These are phyloP conservation scores for Agriotes lineatus DNA, from an alignment of 2,888 invertebrate genomes.

Conservation along the genomic window DNA sequence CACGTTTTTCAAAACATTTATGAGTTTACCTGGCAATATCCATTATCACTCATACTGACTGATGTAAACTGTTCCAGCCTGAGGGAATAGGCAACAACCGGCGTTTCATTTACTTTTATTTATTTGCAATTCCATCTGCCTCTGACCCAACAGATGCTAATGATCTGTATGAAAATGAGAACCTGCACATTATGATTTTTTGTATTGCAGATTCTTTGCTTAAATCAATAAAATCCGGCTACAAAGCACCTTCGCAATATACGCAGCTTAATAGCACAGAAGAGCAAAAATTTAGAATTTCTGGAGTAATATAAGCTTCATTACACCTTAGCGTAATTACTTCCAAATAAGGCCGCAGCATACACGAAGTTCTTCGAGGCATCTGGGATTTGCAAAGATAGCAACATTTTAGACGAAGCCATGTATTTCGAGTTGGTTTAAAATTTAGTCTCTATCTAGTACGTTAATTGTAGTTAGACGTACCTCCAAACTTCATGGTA, in stretches of 20 bases:
- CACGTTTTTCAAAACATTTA: no score
- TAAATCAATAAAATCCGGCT: constrained; percentile 16
- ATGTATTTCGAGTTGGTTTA: not conserved
- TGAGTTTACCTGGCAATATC: no score
- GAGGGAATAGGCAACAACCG: no score
- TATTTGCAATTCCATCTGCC: no score
- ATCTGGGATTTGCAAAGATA: not conserved
- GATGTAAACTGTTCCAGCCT: no score
- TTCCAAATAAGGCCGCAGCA: not conserved
- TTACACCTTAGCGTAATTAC: not conserved
- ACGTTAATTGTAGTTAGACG: no score
- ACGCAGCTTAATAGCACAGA: not conserved
- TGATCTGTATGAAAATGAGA: no score
- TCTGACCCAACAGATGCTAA: no score
- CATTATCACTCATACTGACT: no score
- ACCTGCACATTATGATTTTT: not conserved
- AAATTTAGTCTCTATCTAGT: not conserved
- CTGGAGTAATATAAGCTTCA: not conserved
- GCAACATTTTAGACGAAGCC: not conserved
- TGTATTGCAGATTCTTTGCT: not conserved
- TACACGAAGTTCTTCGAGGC: not conserved
- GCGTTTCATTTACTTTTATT: no score
- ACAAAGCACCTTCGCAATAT: constrained; percentile 7
- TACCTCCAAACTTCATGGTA: not conserved
- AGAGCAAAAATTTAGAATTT: not conserved